These are phyloP conservation scores for Patella ulyssiponensis DNA, from an alignment of 2,888 invertebrate genomes.

Conservation along the genomic window DNA sequence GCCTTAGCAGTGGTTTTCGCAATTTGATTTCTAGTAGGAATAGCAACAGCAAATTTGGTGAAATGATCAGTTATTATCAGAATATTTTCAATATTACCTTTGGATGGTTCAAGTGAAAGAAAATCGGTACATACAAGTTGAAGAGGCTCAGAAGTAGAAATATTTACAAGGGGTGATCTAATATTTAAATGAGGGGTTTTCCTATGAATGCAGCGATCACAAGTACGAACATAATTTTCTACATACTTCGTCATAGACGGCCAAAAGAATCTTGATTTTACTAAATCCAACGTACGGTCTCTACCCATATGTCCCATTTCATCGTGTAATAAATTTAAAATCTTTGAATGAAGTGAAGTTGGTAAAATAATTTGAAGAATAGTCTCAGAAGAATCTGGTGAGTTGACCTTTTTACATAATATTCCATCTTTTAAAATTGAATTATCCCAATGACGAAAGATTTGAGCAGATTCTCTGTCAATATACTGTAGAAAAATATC, in stretches of 20 bases:
- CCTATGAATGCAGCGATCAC: constrained; percentile 19
- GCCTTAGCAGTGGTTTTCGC: constrained; percentile 37
- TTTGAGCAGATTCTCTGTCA: background rate
- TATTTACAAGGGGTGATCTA: constrained; percentile 18
- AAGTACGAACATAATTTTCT: background rate
- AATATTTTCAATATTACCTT: constrained; percentile 21
- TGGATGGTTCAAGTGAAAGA: constrained; percentile 27
- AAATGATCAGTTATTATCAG: constrained; percentile 32
- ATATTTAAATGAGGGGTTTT: constrained; percentile 16
- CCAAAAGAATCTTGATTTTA: constrained; percentile 22
- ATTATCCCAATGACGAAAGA: background rate
- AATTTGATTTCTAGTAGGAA: constrained; percentile 32
- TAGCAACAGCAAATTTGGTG: constrained; percentile 28
- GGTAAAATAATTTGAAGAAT: constrained; percentile 15
- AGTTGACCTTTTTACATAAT: background rate
- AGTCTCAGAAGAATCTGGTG: background rate
- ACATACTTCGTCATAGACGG: constrained; percentile 22
- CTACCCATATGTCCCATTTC: constrained; percentile 24
- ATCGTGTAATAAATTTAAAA: constrained; percentile 16
- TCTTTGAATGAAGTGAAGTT: background rate
- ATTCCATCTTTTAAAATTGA: background rate
- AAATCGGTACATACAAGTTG: constrained; percentile 37
- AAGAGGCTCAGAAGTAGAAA: constrained; percentile 27
- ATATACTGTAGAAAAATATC: background rate
- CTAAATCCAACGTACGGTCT: constrained; percentile 18